phyloP scores from a whole-genome alignment of 2,113 vertebrate genomes.

The Scartelaos histophorus region DNA sequence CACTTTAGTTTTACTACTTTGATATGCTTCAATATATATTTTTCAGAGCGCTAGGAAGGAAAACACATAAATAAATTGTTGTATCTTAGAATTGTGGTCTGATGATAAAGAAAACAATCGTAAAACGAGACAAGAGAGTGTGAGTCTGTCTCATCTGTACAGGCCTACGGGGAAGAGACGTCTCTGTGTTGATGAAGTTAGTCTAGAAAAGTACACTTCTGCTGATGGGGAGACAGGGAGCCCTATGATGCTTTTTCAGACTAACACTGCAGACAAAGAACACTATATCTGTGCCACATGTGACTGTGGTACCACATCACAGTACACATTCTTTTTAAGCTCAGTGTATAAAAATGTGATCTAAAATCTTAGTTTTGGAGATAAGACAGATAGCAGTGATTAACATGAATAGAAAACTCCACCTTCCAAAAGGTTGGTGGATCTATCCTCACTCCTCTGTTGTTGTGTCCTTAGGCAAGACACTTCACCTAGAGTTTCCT shows the following conservation, averaged over 20 bases:
- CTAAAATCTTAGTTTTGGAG: no score
- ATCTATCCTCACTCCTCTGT: no score
- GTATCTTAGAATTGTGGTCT: constrained; percentile 37
- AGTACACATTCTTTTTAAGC: neutral
- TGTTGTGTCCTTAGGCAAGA: no score
- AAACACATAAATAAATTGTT: constrained; percentile 41
- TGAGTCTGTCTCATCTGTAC: constrained; percentile 16
- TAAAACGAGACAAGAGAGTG: constrained; percentile 28
- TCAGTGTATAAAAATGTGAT: no score
- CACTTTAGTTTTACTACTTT: constrained; percentile 39
- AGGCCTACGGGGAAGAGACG: constrained; percentile 38
- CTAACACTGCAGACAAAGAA: constrained; percentile 8
- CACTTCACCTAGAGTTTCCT: no score
- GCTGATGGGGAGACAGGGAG: constrained; percentile 17
- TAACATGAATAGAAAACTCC: no score
- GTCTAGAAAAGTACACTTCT: constrained; percentile 22
- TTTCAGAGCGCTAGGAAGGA: constrained; percentile 26
- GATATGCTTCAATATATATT: constrained; percentile 31
- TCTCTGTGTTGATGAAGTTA: constrained; percentile 43
- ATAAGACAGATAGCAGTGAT: no score
- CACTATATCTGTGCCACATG: neutral
- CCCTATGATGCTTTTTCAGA: constrained; percentile 13
- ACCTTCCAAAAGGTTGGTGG: no score
- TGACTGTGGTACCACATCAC: neutral
- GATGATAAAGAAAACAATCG: constrained; percentile 47